These are phyloP conservation scores for Pteropus rufus DNA, from an alignment of 2,797 vertebrate genomes.

Conservation along the genomic window DNA sequence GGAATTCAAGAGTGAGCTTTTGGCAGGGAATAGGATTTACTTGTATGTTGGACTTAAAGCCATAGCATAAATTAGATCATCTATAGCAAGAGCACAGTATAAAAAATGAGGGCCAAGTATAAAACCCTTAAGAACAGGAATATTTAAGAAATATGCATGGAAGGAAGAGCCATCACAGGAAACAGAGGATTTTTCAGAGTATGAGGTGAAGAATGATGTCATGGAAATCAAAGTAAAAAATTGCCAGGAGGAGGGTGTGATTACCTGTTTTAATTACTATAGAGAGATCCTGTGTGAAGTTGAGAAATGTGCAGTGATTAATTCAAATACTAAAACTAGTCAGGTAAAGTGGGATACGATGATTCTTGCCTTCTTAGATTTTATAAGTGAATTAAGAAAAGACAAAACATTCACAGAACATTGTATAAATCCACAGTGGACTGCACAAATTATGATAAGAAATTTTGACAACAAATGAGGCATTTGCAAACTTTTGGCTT, in stretches of 20 bases:
- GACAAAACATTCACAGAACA: not conserved
- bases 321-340: not conserved
- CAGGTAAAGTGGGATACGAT: not conserved
- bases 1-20: not conserved
- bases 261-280: not conserved
- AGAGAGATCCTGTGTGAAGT: not conserved
- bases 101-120: not conserved
- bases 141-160: not conserved
- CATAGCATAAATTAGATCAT: not conserved
- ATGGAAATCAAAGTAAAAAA: not conserved
- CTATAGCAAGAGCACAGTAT: not conserved
- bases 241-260: not conserved
- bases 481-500: not conserved
- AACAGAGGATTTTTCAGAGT: not conserved
- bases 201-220: not conserved
- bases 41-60: not conserved
- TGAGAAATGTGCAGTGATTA: not conserved
- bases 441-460: not conserved
- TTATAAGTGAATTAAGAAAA: conserved; percentile 10
- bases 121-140: not conserved
- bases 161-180: not conserved
- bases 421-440: not conserved
- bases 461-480: not conserved
- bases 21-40: not conserved
- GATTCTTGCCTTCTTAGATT: not conserved